A percentile compares a stretch with the other conserved stretches of the same genome.
Evolutionary conservation across 2,797 vertebrate genomes (phyloP).

Genomic region (Meriones psammophilus): DNA sequence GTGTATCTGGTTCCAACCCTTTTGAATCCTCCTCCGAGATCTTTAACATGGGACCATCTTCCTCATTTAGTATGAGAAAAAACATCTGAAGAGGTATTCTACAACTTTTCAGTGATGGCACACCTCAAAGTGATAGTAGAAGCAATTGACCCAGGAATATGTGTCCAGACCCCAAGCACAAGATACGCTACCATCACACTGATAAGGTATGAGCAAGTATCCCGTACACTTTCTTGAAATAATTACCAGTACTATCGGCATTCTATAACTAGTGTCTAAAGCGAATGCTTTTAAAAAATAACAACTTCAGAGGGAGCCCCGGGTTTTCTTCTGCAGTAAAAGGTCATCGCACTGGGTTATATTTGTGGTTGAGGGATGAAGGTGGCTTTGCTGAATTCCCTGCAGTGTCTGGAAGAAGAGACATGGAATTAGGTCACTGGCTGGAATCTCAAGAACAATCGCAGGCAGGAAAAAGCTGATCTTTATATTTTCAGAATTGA

Average conservation of each 20-base stretch:
- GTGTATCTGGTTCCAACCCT: not conserved
- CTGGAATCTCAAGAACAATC: slow-evolving; percentile 9
- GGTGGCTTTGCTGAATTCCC: slow-evolving; percentile 36
- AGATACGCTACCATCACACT: not conserved
- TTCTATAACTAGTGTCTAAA: slow-evolving; percentile 59
- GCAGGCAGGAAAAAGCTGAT: slow-evolving; percentile 8
- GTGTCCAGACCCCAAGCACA: not conserved
- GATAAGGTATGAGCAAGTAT: not conserved
- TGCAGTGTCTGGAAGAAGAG: slow-evolving; percentile 3
- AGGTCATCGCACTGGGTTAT: slow-evolving; percentile 11
- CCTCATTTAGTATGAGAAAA: not conserved
- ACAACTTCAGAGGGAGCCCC: slow-evolving; percentile 14
- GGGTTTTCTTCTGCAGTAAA: slow-evolving; percentile 58
- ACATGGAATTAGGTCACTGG: slow-evolving; percentile 62
- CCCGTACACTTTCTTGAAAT: slow-evolving; percentile 9
- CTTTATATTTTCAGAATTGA: slow-evolving; percentile 62
- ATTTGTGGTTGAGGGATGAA: slow-evolving; percentile 32
- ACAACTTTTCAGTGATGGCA: not conserved
- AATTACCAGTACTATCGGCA: slow-evolving; percentile 2
- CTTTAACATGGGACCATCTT: not conserved
- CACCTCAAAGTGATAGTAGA: not conserved
- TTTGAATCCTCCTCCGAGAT: not conserved
- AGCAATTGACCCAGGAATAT: not conserved
- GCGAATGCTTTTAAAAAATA: slow-evolving; percentile 35
- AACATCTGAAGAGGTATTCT: not conserved